Base-by-base conservation (phyloP, 1,140 invertebrate genomes). In the Carcinoscorpius rotundicauda region DNA sequence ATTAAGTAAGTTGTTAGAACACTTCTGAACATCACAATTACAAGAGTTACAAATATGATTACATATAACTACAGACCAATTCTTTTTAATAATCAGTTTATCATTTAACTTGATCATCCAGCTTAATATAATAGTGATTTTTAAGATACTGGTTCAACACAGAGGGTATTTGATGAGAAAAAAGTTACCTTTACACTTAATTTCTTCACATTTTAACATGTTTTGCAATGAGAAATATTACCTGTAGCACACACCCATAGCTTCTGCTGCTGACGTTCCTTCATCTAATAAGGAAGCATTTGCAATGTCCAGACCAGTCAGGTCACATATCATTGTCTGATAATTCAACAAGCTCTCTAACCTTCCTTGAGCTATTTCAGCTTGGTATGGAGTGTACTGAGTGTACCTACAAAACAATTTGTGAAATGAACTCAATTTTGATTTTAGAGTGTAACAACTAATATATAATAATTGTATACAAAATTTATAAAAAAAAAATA, bases 271-370 rank as follows among this genome's bases (percentile, higher is more conserved):
- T 5, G 97, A 93, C 0, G 97, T 98, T 6, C 92, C 93, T 80
- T 99, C 97, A 75, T 99, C 97, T 53, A 98, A 75, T 0, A 99
- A 80, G 10, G 94, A 98, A 4, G 96, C 95, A 77, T 98, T 98
- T 4, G 96, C 90, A 50, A 98, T 87, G 73, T 93, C 88, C 71
- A 98, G 80, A 4, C 91, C 93, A 0, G 95, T 99, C 60, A 99
- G 77, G 73, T 99, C 96, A 60, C 87, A 86, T 6, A 99, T 86
- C 86, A 99, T 87, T 0, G 97, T 99, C 79, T 99, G 97, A 75
- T 95, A 99, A 76, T 99, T 99, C 0, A 99, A 80, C 1, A 99
- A 79, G 71, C 91, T 86, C 77, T 99, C 95, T 11, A 99, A 78
- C 64, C 97, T 82, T 3, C 97, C 97, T 79, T 99, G 97, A 0